Base-by-base conservation (phyloP, 2,888 invertebrate genomes). In the Nymphalis c-album region DNA sequence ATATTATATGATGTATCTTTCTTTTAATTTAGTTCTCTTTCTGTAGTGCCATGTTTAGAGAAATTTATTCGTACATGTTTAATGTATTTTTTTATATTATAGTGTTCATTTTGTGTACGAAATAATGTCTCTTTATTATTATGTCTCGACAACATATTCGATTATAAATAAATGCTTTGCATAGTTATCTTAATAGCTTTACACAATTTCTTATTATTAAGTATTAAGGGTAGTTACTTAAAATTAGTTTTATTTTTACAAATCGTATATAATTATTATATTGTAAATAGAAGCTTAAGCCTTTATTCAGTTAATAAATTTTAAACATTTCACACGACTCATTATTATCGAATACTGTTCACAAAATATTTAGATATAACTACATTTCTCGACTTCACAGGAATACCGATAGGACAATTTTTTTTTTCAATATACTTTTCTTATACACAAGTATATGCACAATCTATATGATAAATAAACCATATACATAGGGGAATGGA, bases 11-110 rank as follows among this genome's bases (percentile, higher is more conserved):
- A 40, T 40, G 40, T 40, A 13, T 40, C 26, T 53, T 53, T 31
- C 16, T 17, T 31, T 7, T 55, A 22, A 31, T 17, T 31, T 31
- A 22, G 16, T 31, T 26, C 53, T 26, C 31, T 26, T 55, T 31
- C 57, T 57, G 35, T 57, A 57, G 57, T 57, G 57, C 57, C 57
- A 57, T 57, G 18, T 40, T 57, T 57, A 18, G 17, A 55, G 53
- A 57, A 35, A 31, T 35, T 57, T 13, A 57, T 40, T 57, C 35
- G 57, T 57, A 40, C 57, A 35, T 57, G 40, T 40, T 35, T 53
- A 53, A 16, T 48, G 40, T 40, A 40, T 20, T 57, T 16, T 31
- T 6, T 57, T 57, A 40, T 57, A 57, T 18, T 40, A 31, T 40
- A 40, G 57, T 57, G 17, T 53, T 26, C 13, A 53, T 55, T 31